A percentile compares a stretch with the other conserved stretches of the same genome.
These are phyloP conservation scores for Marcusenius ussheri DNA, from an alignment of 2,113 vertebrate genomes.

Conservation along the genomic window DNA sequence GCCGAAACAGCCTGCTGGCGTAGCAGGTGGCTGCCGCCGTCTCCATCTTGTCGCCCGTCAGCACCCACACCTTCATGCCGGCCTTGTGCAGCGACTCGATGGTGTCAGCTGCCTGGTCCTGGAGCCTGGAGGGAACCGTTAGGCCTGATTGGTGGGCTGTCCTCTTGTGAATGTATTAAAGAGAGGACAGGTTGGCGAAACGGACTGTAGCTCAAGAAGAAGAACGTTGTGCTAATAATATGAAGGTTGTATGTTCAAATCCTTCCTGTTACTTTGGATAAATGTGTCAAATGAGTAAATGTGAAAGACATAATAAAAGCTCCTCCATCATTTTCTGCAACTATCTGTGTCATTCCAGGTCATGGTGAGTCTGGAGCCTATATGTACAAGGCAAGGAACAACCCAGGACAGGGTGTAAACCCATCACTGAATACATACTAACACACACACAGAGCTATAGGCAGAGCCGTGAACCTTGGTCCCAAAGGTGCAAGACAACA, in stretches of 20 bases:
- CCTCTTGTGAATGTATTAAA: neutral
- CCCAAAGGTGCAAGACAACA: neutral
- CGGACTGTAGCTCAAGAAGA: neutral
- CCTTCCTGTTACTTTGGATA: neutral
- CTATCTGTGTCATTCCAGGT: neutral
- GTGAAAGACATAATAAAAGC: neutral
- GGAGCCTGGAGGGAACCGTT: conserved; percentile 60
- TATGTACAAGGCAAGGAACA: neutral
- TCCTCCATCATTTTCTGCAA: neutral
- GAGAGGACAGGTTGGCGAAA: neutral
- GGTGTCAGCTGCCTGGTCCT: conserved; percentile 92
- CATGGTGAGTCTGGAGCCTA: neutral
- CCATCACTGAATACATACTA: neutral
- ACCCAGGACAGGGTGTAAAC: neutral
- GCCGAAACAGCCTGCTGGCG: conserved; percentile 86
- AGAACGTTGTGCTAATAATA: neutral
- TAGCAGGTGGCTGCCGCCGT: conserved; percentile 92
- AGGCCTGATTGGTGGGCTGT: neutral
- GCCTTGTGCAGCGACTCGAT: conserved; percentile 93
- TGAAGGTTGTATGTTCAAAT: neutral
- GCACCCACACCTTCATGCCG: conserved; percentile 95
- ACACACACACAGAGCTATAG: neutral
- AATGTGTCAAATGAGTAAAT: neutral
- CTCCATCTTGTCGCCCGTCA: conserved; percentile 98
- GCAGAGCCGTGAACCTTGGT: neutral